Percentiles rank a stretch among this genome's conserved stretches.
Evolutionary conservation across 2,113 vertebrate species (phyloP).

Genomic region (Brevimyrus niger): DNA sequence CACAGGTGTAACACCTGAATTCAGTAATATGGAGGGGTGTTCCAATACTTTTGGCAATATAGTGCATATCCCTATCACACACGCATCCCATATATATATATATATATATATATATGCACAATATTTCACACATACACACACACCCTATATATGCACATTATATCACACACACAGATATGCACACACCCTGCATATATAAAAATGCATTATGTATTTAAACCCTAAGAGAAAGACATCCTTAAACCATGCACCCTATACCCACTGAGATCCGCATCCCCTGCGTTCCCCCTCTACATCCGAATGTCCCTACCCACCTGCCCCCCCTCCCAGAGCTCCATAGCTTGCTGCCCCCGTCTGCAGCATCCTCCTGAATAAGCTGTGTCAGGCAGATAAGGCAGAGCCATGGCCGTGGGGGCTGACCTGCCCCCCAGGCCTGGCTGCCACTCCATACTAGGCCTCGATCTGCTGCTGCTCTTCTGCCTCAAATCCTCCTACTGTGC

Average conservation of each 20-base stretch:
- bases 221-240: not conserved
- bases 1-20: too few relatives aligned
- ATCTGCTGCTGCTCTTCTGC: slow-evolving; percentile 18
- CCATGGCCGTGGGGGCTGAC: slow-evolving; percentile 47
- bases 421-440: slow-evolving; percentile 32
- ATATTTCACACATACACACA: too few relatives aligned
- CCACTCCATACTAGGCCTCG: slow-evolving; percentile 49
- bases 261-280: not conserved
- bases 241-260: not conserved
- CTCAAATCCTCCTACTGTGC: not conserved
- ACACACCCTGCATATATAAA: not conserved
- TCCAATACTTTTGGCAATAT: too few relatives aligned
- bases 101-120: too few relatives aligned
- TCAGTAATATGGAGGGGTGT: too few relatives aligned
- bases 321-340: slow-evolving; percentile 11
- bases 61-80: too few relatives aligned
- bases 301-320: not conserved
- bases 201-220: not conserved
- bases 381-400: slow-evolving; percentile 54
- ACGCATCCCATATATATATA: too few relatives aligned
- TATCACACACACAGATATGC: not conserved
- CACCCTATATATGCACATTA: not conserved
- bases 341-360: slow-evolving; percentile 24
- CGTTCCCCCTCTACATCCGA: not conserved
- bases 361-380: slow-evolving; percentile 53